Evolutionary conservation across 2,113 vertebrate genomes (phyloP).

Genomic region (Grus americana): DNA sequence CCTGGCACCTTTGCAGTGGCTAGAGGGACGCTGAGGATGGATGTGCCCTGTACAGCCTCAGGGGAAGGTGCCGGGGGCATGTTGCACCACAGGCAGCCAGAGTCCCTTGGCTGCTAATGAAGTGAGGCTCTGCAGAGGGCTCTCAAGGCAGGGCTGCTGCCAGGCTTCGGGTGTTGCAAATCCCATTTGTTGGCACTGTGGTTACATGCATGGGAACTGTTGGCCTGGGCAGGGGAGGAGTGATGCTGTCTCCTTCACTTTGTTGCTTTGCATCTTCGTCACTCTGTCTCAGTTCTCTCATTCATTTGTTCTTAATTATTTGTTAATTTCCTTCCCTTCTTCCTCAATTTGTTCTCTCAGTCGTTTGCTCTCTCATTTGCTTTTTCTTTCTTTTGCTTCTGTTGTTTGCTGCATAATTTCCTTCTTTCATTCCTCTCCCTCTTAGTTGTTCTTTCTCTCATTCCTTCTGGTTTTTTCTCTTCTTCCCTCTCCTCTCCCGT

Average conservation of each 20-base stretch:
- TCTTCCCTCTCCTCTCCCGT: background rate
- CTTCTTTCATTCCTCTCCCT: conserved; percentile 12
- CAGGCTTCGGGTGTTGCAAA: background rate
- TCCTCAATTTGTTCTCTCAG: conserved; percentile 54
- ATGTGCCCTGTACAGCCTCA: background rate
- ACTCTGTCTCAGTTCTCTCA: conserved; percentile 13
- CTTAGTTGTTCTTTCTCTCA: background rate
- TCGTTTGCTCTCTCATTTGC: conserved; percentile 36
- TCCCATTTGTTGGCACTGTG: background rate
- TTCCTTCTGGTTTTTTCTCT: background rate
- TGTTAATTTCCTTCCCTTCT: conserved; percentile 65
- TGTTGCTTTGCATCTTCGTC: background rate
- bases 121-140: background rate
- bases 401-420: conserved; percentile 1
- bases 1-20: background rate
- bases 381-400: conserved; percentile 47
- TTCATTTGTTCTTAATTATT: conserved; percentile 63
- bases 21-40: background rate
- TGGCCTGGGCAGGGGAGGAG: background rate
- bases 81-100: background rate
- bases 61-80: background rate
- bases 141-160: background rate
- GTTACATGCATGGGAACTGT: background rate
- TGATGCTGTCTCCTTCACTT: background rate
- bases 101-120: background rate